These are phyloP conservation scores for Mellivora capensis DNA, from an alignment of 2,113 vertebrate genomes.

Conservation along the genomic window DNA sequence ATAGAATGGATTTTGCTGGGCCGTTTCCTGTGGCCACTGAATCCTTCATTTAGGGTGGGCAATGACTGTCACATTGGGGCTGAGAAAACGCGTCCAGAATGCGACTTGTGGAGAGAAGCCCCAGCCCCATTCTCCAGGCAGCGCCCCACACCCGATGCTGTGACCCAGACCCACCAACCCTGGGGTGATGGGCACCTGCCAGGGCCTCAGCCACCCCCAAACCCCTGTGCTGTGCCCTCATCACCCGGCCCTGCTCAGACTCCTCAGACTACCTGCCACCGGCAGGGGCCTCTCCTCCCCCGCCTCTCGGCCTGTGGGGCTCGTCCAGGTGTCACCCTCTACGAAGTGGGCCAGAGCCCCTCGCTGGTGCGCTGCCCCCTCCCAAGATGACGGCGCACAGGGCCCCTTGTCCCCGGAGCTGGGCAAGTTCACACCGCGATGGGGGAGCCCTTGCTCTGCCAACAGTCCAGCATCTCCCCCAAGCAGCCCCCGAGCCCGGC, in stretches of 20 bases:
- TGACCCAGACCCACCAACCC: no score
- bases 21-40: fast-evolving
- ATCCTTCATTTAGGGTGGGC: fast-evolving
- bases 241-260: neutral
- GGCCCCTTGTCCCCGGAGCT: neutral
- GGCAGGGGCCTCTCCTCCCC: neutral
- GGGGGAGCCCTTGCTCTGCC: neutral
- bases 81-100: fast-evolving
- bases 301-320: neutral
- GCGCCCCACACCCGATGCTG: fast-evolving
- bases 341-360: neutral
- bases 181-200: fast-evolving
- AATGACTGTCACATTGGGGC: fast-evolving
- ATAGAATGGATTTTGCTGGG: neutral
- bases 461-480: neutral
- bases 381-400: neutral
- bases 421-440: fast-evolving
- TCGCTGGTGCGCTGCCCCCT: fast-evolving
- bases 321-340: neutral
- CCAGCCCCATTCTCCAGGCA: fast-evolving
- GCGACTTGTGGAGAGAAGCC: fast-evolving
- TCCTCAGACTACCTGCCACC: neutral
- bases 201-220: neutral
- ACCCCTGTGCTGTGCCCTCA: neutral
- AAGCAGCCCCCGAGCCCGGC: neutral